Evolutionary conservation across 2,888 invertebrate species (phyloP), one percentile per base, ranked within the genome.

Genomic region (Megamerina dolium): DNA sequence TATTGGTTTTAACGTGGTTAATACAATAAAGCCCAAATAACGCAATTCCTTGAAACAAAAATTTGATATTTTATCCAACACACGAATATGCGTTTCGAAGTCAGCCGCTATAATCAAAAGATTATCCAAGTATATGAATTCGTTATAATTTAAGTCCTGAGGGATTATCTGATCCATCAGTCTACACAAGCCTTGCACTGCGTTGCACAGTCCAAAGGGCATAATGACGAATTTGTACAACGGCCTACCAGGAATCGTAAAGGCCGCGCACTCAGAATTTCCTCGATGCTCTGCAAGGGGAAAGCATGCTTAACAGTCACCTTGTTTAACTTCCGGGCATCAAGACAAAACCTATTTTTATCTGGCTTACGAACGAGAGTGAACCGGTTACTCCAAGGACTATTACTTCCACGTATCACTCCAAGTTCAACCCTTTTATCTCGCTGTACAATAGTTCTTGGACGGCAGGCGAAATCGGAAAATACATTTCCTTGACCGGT

Each of bases 371-470:
- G 34, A 2, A 49, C 46, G 1, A 52, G 19, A 0, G 45, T 44
- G 6, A 43, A 34, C 1, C 45, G 41, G 12, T 40, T 44, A 18
- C 30, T 41, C 43, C 40, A 39, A 3, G 43, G 26, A 19, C 40
- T 61, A 2, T 44, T 31, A 19, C 43, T 41, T 13, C 18, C 20
- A n/a, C 43, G 41, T n/a, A 39, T 44, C 3, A 48, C 48, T 1
- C 35, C 48, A 1, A 48, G 32, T 14, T 14, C 37, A 3, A 63
- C 21, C 63, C 64, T 66, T 3, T 56, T 38, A 14, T 64, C 60
- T 47, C 41, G 2, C 27, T 33, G 26, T 27, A 43, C 10, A 37
- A 8, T 5, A 41, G 20, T n/a, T 41, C 33, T 14, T 43, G 41
- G n/a, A n/a, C n/a, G n/a, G n/a, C n/a, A n/a, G n/a, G n/a, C n/a